phyloP scores from a whole-genome alignment of 2,797 vertebrate genomes.

The Hyperoplus lanceolatus region DNA sequence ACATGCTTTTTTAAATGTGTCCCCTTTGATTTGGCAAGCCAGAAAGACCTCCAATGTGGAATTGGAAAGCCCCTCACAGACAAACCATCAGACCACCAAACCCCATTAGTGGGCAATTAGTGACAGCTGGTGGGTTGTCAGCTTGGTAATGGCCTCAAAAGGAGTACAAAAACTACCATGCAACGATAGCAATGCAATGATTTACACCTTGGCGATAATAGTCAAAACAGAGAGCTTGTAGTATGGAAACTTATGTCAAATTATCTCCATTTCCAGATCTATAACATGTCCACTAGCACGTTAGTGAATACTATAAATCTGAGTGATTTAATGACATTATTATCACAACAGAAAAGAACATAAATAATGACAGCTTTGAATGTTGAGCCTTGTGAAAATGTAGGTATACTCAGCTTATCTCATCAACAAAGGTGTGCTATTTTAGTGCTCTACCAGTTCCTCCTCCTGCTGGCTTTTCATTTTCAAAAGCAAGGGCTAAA shows the following conservation, averaged over 20 bases:
- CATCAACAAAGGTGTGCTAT: slow-evolving; percentile 55
- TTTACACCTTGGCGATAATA: slow-evolving; percentile 72
- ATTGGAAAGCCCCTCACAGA: slow-evolving; percentile 85
- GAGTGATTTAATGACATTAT: slow-evolving; percentile 18
- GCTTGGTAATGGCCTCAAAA: slow-evolving; percentile 88
- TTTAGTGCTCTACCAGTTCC: slow-evolving; percentile 65
- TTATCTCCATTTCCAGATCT: slow-evolving; percentile 59
- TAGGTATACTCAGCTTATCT: slow-evolving; percentile 51
- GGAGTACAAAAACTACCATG: slow-evolving; percentile 80
- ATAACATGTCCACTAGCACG: slow-evolving; percentile 29
- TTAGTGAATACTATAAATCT: slow-evolving; percentile 1
- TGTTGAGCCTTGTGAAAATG: slow-evolving; percentile 41
- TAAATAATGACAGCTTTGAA: background rate
- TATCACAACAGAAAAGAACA: background rate
- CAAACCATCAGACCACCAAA: slow-evolving; percentile 87
- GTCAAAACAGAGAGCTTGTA: slow-evolving; percentile 61
- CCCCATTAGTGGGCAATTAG: slow-evolving; percentile 91
- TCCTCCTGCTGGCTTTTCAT: slow-evolving; percentile 81
- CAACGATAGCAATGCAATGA: slow-evolving; percentile 48
- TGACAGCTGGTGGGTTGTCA: slow-evolving; percentile 91
- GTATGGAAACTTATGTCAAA: slow-evolving; percentile 43
- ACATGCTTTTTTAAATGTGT: slow-evolving; percentile 86
- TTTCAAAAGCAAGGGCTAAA: slow-evolving; percentile 87
- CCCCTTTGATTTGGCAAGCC: slow-evolving; percentile 86
- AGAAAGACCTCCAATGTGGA: slow-evolving; percentile 86